Evolutionary conservation across 2,797 vertebrate genomes (phyloP), one percentile per base, ranked within the genome.

Genomic region (Manis javanica): DNA sequence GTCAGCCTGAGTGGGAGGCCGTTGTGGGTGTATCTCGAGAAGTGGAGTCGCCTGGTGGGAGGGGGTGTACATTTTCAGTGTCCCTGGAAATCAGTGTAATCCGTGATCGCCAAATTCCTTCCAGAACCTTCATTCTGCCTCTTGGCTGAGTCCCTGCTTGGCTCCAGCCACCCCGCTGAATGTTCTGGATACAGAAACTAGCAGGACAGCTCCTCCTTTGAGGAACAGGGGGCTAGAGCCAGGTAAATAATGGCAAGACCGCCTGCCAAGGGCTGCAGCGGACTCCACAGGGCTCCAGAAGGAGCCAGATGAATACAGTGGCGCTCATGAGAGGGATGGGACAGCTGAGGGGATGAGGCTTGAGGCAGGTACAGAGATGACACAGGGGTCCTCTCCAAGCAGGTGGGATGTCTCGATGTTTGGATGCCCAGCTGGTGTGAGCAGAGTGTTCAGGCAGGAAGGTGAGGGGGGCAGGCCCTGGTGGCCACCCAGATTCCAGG

Each of bases 401-500:
- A 4, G 51, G 55, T 21, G 26, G 42, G 13, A 11, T 42, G 51
- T 42, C 26, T 14, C 46, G 29, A 15, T 18, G 8, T 9, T 7
- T 3, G 3, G 24, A 6, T 15, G 66, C 37, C 49, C 74, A 61
- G 31, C 81, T 19, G 53, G n/a, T 4, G n/a, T 19, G 18, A 37
- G 13, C 2, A 2, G 63, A 26, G 21, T 5, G 34, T 49, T 14
- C 4, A 37, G 79, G 69, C 3, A 1, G 78, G 16, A 61, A 86
- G 68, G 49, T 3, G 83, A 59, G 55, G 8, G 5, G 7, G 64
- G 31, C 57, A 34, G 71, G 75, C 21, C 1, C 10, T 3, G 49
- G 46, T 23, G 57, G 10, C 6, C 51, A 0, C 0, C 15, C 19
- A 7, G 15, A 2, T 68, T 46, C 53, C 2, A 23, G 37, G 71